Evolutionary conservation across 2,113 vertebrate genomes (phyloP).

Genomic region (Cisticola juncidis): DNA sequence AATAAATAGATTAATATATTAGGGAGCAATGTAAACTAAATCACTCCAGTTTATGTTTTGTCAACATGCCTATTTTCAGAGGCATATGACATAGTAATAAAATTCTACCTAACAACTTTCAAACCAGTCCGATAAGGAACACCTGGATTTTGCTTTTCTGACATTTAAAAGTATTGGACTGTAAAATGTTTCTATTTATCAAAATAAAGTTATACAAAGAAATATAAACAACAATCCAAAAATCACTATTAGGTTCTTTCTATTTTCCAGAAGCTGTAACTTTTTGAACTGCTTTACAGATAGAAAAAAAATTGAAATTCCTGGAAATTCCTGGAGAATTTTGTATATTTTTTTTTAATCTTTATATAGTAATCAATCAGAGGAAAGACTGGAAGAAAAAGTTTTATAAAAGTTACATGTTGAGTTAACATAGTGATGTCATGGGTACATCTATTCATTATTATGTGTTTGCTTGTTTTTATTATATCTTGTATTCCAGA

Average conservation of each 20-base stretch:
- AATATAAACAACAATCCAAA: not conserved
- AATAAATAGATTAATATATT: slow-evolving; percentile 20
- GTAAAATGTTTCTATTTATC: not conserved
- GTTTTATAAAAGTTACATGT: not conserved
- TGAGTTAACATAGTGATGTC: not conserved
- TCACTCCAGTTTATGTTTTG: not conserved
- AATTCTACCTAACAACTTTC: not conserved
- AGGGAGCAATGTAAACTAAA: not conserved
- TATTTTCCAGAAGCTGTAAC: not conserved
- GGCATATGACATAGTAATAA: not conserved
- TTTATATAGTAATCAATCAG: not conserved
- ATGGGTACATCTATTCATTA: not conserved
- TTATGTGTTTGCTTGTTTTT: not conserved
- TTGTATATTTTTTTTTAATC: not conserved
- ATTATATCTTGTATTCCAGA: not conserved
- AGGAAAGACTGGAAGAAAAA: not conserved
- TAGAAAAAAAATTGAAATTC: not conserved
- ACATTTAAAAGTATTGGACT: not conserved
- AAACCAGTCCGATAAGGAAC: not conserved
- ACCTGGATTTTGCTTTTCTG: not conserved
- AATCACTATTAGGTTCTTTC: not conserved
- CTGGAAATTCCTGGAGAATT: not conserved
- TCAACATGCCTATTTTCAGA: not conserved
- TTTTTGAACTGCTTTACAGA: not conserved
- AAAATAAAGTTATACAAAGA: not conserved